Percentiles rank a stretch among this genome's conserved stretches.
These are phyloP conservation scores for Pemphigus obesinymphae DNA, from an alignment of 1,140 invertebrate species.

Conservation along the genomic window DNA sequence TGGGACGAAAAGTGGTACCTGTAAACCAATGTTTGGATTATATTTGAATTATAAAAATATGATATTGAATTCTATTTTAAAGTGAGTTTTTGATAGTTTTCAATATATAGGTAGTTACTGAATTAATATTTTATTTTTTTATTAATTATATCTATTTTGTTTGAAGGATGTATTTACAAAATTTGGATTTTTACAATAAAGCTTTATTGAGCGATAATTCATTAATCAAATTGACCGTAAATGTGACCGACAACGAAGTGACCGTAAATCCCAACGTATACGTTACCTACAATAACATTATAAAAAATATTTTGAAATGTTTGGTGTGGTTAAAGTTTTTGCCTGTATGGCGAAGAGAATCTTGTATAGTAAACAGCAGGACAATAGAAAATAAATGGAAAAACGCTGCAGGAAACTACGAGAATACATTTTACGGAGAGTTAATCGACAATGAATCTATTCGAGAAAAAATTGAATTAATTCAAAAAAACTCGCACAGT, in stretches of 20 bases:
- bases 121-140: background rate
- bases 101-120: background rate
- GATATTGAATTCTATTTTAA: background rate
- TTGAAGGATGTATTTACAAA: constrained; percentile 6
- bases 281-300: background rate
- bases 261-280: background rate
- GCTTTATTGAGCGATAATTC: background rate
- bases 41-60: background rate
- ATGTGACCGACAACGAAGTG: background rate
- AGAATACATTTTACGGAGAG: background rate
- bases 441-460: background rate
- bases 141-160: background rate
- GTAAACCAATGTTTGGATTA: background rate
- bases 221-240: background rate
- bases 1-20: background rate
- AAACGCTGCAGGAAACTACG: background rate
- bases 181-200: background rate
- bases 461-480: background rate
- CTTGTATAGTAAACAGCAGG: background rate
- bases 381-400: background rate
- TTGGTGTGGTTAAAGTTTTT: background rate
- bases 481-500: background rate
- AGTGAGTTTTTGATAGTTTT: background rate
- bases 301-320: background rate
- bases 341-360: background rate